Base-by-base conservation (phyloP, 2,888 invertebrate genomes). In the Sarcophaga carnaria region DNA sequence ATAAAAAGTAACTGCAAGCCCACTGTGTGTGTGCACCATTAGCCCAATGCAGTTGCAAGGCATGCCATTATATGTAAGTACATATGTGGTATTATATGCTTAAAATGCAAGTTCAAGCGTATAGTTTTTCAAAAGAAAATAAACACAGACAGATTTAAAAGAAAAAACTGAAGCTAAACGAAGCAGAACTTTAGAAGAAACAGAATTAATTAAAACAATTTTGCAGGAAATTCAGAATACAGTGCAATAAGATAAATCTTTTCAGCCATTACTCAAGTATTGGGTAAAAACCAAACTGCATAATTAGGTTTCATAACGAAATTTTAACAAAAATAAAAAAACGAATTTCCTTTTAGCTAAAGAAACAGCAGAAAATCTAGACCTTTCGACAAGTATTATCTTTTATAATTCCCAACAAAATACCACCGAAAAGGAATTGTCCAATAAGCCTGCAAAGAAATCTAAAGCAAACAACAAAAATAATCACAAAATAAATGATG, bases 81-180 rank as follows among this genome's bases (percentile, higher is more conserved):
- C 72, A 63, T 60, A 27, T 66, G 3, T 54, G 37, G 37, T 11
- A 45, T 49, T 62, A 62, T 47, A 66, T 80, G 66, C 59, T 25
- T 62, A 3, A 70, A 76, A 82, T 69, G 79, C 80, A 81, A 86
- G 78, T 86, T 79, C 76, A 86, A 83, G 71, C 81, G 74, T 81
- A 78, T 78, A 81, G 77, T 69, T 81, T 77, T 81, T 72, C 66
- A 81, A 77, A 79, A 72, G 69, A 80, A 86, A 80, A 72, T 80
- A 49, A 71, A 67, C 67, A 72, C 10, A 64, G 75, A 60, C 71
- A 72, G 60, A 63, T 64, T 54, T 27, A 25, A 47, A 47, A 69
- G n/a, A 67, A 22, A 37, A 69, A 83, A n/a, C 22, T 27, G n/a
- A 22, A 67, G 67, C 69, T 54, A 72, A 85, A 81, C 85, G 81